phyloP scores from a whole-genome alignment of 2,888 invertebrate genomes.

The Athalia circularis region DNA sequence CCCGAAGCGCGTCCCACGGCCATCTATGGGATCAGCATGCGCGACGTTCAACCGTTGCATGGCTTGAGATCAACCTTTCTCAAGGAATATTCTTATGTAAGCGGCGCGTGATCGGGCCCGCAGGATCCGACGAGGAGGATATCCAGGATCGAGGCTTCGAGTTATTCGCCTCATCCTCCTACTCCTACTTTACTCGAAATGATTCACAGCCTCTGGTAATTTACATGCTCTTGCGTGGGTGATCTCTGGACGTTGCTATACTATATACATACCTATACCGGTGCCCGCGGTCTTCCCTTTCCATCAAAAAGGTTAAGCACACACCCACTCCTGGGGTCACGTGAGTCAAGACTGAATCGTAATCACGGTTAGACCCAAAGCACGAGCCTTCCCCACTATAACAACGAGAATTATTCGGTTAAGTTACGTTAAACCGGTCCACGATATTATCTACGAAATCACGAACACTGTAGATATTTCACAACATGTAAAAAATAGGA shows the following conservation, averaged over 20 bases:
- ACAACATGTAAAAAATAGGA: too few species aligned
- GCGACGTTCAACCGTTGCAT: conserved; percentile 1
- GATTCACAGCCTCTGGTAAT: conserved; percentile 74
- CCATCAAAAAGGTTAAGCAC: conserved; percentile 62
- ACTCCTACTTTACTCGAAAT: conserved; percentile 61
- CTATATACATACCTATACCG: conserved; percentile 55
- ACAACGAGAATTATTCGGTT: neutral
- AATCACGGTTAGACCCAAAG: conserved; percentile 15
- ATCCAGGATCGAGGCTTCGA: conserved; percentile 48
- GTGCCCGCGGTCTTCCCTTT: conserved; percentile 57
- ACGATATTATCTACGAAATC: too few species aligned
- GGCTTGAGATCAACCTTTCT: conserved; percentile 60
- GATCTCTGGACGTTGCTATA: conserved; percentile 56
- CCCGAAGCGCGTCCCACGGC: conserved; percentile 72
- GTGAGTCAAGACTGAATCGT: conserved; percentile 49
- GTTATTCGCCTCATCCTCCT: conserved; percentile 59
- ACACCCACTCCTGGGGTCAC: conserved; percentile 70
- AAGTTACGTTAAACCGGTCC: too few species aligned
- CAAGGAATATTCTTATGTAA: conserved; percentile 63
- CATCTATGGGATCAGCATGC: conserved; percentile 63
- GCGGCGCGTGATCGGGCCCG: conserved; percentile 30
- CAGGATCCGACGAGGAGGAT: conserved; percentile 32
- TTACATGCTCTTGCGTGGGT: conserved; percentile 72
- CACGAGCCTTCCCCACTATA: neutral
- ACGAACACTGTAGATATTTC: too few species aligned